A percentile compares a stretch with the other conserved stretches of the same genome.
Conservation (phyloP, 1,140 invertebrate species). For the Caenorhabditis tropicalis region DNA sequence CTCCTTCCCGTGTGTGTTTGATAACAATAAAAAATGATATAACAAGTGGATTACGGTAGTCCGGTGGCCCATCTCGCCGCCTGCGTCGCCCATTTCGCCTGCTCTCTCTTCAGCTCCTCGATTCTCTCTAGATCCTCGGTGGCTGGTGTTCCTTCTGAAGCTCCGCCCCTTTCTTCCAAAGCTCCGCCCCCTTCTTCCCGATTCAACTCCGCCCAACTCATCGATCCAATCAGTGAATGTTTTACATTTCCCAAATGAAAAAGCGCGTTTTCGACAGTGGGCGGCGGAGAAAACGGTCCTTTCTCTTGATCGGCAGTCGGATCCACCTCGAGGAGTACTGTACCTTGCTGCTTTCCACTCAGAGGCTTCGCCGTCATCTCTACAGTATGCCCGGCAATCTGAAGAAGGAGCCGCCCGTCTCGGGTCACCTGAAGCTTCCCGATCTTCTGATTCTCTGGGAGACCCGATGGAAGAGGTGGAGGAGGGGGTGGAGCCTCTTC, state of each 20-base stretch:
- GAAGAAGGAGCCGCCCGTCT: background rate
- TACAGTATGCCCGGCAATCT: background rate
- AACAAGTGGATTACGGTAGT: background rate
- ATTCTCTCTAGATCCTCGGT: background rate
- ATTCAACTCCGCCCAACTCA: background rate
- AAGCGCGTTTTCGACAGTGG: background rate
- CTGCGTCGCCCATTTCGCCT: background rate
- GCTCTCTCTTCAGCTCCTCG: background rate
- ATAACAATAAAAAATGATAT: background rate
- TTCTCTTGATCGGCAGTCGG: background rate
- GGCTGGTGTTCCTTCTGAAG: background rate
- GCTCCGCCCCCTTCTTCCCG: background rate
- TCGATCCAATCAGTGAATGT: background rate
- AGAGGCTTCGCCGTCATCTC: background rate
- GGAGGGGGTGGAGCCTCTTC: background rate
- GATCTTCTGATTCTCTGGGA: background rate
- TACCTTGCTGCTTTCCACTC: background rate
- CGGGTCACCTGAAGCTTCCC: background rate
- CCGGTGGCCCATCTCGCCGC: background rate
- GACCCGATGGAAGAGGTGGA: constrained; percentile 6
- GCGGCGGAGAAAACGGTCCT: background rate
- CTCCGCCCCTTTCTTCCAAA: background rate
- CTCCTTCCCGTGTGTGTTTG: no score
- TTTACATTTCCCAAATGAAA: constrained; percentile 14
- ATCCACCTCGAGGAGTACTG: background rate